Percentiles rank a stretch among this genome's conserved stretches.
Evolutionary conservation across 2,797 vertebrate genomes (phyloP).

Genomic region (Avahi laniger): DNA sequence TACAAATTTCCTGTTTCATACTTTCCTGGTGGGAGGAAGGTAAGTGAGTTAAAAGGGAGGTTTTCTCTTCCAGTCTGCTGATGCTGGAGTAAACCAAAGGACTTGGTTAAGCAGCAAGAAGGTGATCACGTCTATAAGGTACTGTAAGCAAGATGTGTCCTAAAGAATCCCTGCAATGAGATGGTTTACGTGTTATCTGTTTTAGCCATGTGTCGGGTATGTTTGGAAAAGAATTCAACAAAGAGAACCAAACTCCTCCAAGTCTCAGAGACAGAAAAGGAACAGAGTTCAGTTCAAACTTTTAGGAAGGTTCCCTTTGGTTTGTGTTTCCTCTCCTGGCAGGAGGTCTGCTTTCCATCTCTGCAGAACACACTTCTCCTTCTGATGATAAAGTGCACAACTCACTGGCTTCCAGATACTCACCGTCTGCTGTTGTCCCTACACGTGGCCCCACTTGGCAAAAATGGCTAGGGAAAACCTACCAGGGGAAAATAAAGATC

Average conservation of each 20-base stretch:
- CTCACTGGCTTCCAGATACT: conserved; percentile 20
- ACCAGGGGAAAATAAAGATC: background rate
- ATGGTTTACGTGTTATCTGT: conserved; percentile 16
- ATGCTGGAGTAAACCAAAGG: background rate
- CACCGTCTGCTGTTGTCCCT: background rate
- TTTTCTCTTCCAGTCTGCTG: conserved; percentile 8
- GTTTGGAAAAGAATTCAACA: conserved; percentile 56
- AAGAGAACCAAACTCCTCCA: conserved; percentile 49
- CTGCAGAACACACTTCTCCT: conserved; percentile 32
- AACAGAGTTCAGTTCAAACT: conserved; percentile 43
- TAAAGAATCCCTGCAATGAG: background rate
- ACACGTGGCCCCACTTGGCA: background rate
- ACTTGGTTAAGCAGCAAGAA: background rate
- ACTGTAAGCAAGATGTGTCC: background rate
- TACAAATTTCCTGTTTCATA: background rate
- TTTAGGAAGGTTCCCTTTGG: conserved; percentile 41
- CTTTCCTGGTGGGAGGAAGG: background rate
- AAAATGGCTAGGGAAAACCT: background rate
- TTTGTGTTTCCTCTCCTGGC: conserved; percentile 22
- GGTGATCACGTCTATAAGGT: background rate
- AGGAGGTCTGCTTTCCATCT: conserved; percentile 53
- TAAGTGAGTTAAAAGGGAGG: background rate
- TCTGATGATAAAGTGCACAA: background rate
- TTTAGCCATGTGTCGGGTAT: conserved; percentile 23
- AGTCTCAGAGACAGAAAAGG: conserved; percentile 28